Evolutionary conservation across 2,113 vertebrate species (phyloP), one percentile per base, ranked within the genome.

Genomic region (Pomatostomus ruficeps): DNA sequence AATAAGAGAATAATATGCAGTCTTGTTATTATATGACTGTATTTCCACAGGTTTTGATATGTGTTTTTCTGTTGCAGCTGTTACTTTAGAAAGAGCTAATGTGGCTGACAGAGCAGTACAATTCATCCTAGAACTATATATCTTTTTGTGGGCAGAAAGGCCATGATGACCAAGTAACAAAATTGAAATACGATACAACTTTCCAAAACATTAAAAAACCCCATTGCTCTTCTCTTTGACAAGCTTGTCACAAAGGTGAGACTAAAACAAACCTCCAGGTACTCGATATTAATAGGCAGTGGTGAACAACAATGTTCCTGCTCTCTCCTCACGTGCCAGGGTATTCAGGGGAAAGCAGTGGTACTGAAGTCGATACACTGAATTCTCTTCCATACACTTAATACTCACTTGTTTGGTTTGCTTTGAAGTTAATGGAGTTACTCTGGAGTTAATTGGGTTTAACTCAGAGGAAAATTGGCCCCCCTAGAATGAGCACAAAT

Each of bases 111-210:
- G 73, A 85, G 70, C 76, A 71, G 83, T 96, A 96, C 80, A 90
- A 96, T 91, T 83, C 96, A 92, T 84, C 48, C 46, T 82, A 62
- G 63, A 77, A 73, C 36, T 84, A 71, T 85, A n/a, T 75, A 91
- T 89, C 62, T 94, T 92, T 81, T 85, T 79, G 78, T 86, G 75
- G 65, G 74, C 81, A 95, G 31, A 94, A 95, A 91, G 29, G 57
- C 95, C 94, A 87, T 89, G 48, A 95, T 65, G 67, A 96, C 52
- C 93, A 80, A 91, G 42, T 75, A 92, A 93, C 63, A 96, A 93
- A 73, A 58, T 22, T 86, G 65, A 75, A 85, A 94, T 92, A 95
- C 54, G 12, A 66, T 70, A 40, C 29, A 54, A 82, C 51, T 88
- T 91, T 73, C 5, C 10, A 91, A 89, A 91, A 62, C 23, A 48